These are phyloP conservation scores for Noctua janthina DNA, from an alignment of 2,888 invertebrate genomes.

Conservation along the genomic window DNA sequence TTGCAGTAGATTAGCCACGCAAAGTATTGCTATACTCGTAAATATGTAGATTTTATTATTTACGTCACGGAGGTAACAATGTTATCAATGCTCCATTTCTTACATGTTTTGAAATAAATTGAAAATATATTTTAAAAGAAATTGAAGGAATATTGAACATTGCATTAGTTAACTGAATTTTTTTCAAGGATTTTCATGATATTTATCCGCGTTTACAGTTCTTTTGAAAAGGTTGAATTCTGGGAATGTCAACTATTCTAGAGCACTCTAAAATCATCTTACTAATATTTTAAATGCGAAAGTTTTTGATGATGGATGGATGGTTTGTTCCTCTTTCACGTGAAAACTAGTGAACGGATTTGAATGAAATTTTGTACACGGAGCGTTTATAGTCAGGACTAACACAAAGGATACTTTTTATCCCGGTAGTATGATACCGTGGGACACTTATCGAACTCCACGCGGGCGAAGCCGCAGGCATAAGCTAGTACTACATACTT, in stretches of 20 bases:
- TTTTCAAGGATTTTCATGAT: neutral
- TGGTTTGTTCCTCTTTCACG: no score
- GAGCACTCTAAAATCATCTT: neutral
- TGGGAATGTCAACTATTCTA: neutral
- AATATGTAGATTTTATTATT: slow-evolving; percentile 26
- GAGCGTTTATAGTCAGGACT: no score
- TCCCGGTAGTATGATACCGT: no score
- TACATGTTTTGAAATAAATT: neutral
- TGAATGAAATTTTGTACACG: no score
- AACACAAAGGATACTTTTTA: no score
- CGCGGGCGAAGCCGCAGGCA: no score
- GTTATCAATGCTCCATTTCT: slow-evolving; percentile 12
- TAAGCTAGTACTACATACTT: no score
- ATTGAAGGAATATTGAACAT: neutral
- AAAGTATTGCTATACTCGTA: neutral
- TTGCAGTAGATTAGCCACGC: neutral
- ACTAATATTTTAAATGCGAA: no score
- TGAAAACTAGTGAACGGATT: no score
- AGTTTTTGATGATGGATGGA: no score
- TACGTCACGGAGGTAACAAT: neutral
- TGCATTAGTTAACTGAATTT: neutral
- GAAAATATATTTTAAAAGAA: neutral
- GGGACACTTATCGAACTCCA: no score
- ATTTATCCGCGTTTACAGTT: neutral
- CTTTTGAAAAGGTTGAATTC: neutral